phyloP scores from a whole-genome alignment of 2,888 invertebrate species.

The Zeuzera pyrina region DNA sequence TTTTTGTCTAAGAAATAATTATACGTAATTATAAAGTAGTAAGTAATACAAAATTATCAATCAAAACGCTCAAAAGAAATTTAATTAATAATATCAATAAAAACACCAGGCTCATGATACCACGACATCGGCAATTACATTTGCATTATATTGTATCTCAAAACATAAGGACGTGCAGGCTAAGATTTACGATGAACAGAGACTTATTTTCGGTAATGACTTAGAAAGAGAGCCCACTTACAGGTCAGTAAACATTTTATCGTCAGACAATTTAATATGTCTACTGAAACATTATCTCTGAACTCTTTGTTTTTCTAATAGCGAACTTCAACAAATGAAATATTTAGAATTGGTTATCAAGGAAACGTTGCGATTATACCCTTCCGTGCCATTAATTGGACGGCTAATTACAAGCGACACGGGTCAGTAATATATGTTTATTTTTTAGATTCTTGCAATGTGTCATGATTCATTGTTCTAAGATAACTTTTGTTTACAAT shows the following conservation, averaged over 20 bases:
- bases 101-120: conserved; percentile 77
- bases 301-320: conserved; percentile 23
- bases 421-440: no score
- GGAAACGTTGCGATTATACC: conserved; percentile 65
- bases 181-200: conserved; percentile 63
- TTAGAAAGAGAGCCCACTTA: conserved; percentile 41
- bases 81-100: no score
- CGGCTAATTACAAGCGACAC: conserved; percentile 44
- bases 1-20: no score
- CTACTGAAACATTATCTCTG: no score
- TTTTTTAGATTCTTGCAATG: neutral
- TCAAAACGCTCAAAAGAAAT: no score
- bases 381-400: conserved; percentile 64
- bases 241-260: conserved; percentile 32
- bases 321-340: conserved; percentile 65
- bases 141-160: conserved; percentile 62
- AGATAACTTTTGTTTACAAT: no score
- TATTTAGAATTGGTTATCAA: conserved; percentile 69
- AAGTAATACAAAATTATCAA: neutral
- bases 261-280: no score
- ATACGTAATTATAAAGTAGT: no score
- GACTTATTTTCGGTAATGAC: conserved; percentile 46
- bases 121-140: conserved; percentile 70
- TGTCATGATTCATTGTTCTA: no score
- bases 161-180: conserved; percentile 63